Evolutionary conservation across 1,140 invertebrate species (phyloP).

Genomic region (Anagrus nilaparvatae): DNA sequence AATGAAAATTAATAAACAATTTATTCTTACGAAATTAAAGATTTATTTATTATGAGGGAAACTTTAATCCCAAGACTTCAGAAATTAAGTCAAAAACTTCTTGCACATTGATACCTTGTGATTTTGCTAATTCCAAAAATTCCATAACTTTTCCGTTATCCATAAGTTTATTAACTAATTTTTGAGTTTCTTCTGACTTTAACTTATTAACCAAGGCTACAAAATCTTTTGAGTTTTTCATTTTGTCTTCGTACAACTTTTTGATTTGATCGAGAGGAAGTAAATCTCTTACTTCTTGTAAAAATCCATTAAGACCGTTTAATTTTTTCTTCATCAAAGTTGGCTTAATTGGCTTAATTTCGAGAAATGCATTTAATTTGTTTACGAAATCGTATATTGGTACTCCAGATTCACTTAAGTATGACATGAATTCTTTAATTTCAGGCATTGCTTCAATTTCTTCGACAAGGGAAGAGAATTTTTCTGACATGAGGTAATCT

Average conservation of each 20-base stretch:
- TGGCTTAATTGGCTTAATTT: no score
- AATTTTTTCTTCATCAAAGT: no score
- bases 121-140: constrained; percentile 16
- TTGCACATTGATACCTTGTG: constrained; percentile 20
- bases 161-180: constrained; percentile 17
- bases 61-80: constrained; percentile 20
- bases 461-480: constrained; percentile 15
- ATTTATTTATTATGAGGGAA: no score
- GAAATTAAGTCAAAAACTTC: constrained; percentile 19
- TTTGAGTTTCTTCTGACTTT: constrained; percentile 19
- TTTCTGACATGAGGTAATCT: constrained; percentile 15
- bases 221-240: constrained; percentile 22
- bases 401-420: constrained; percentile 16
- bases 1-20: no score
- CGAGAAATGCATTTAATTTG: constrained; percentile 14
- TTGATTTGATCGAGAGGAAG: constrained; percentile 23
- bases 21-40: no score
- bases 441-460: constrained; percentile 14
- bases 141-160: constrained; percentile 19
- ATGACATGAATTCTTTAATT: constrained; percentile 15
- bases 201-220: constrained; percentile 21
- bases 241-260: constrained; percentile 26
- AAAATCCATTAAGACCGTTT: constrained; percentile 23
- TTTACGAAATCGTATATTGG: constrained; percentile 16
- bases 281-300: constrained; percentile 20